Conservation (phyloP, 2,113 vertebrate genomes). For the Orthochromis malagaraziensis region DNA sequence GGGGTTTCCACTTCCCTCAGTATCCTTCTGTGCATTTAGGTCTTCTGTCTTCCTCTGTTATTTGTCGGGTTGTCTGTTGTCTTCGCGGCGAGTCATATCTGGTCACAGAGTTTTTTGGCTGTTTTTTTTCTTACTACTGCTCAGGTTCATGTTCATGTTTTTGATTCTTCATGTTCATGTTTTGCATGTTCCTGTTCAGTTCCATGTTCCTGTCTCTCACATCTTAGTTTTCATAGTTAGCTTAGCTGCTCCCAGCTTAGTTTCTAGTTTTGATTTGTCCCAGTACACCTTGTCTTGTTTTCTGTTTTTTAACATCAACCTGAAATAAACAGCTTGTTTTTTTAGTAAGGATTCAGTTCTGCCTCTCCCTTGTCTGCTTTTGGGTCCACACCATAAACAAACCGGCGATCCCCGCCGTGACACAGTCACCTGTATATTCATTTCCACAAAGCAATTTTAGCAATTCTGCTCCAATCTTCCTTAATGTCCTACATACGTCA, state of each 20-base stretch:
- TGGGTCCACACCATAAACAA: neutral
- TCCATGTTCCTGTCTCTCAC: neutral
- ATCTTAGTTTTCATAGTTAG: neutral
- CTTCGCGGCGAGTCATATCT: fast-evolving
- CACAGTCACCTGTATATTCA: neutral
- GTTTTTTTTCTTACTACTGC: neutral
- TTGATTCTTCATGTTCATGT: fast-evolving
- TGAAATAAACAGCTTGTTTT: neutral
- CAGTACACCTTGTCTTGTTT: neutral
- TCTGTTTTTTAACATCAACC: neutral
- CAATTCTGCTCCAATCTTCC: neutral
- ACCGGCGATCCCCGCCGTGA: neutral
- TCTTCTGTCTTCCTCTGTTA: neutral
- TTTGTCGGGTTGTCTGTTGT: neutral
- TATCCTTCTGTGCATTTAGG: neutral
- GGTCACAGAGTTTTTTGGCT: neutral
- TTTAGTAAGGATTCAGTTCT: neutral
- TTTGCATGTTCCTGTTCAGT: neutral
- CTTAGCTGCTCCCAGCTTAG: neutral
- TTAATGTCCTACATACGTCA: neutral
- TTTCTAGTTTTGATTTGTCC: neutral
- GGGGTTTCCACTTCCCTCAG: neutral
- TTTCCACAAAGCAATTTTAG: neutral
- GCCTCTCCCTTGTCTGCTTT: neutral
- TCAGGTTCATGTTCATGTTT: neutral